Conservation (phyloP, 2,888 invertebrate genomes). For the Taenaris catops region DNA sequence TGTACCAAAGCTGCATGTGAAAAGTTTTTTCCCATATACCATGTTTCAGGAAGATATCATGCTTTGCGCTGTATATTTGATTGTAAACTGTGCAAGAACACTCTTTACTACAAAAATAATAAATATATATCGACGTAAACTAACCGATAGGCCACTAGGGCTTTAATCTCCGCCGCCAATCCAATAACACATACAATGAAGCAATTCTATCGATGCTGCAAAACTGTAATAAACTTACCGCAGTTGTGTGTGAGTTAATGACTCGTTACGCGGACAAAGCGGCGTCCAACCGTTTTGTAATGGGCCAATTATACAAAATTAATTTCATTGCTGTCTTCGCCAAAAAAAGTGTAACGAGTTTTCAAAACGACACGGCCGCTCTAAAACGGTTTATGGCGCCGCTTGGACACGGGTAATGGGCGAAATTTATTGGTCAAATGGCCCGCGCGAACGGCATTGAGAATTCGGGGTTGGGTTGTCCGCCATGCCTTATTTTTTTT, state of each 20-base stretch:
- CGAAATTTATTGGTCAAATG: constrained; percentile 75
- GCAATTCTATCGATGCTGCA: background rate
- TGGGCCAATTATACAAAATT: constrained; percentile 56
- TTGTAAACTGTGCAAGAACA: background rate
- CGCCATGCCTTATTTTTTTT: constrained; percentile 69
- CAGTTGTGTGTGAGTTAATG: constrained; percentile 22
- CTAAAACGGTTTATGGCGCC: constrained; percentile 60
- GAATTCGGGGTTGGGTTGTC: constrained; percentile 62
- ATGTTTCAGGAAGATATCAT: too few species aligned
- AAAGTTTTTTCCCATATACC: too few species aligned
- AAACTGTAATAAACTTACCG: constrained; percentile 8
- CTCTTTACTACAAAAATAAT: too few species aligned
- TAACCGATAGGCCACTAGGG: too few species aligned
- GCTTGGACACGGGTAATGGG: constrained; percentile 70
- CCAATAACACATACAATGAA: constrained; percentile 1
- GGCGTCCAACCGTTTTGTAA: constrained; percentile 36
- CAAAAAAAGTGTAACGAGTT: constrained; percentile 58
- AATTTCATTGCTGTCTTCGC: constrained; percentile 59
- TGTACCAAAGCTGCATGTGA: too few species aligned
- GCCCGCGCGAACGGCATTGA: constrained; percentile 44
- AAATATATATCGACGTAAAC: too few species aligned
- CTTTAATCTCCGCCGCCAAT: too few species aligned
- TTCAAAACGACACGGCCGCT: constrained; percentile 55
- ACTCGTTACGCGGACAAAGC: constrained; percentile 20
- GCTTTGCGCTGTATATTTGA: background rate